Evolutionary conservation across 2,888 invertebrate genomes (phyloP), one percentile per base, ranked within the genome.

Genomic region (Psococerastis gibbosa): DNA sequence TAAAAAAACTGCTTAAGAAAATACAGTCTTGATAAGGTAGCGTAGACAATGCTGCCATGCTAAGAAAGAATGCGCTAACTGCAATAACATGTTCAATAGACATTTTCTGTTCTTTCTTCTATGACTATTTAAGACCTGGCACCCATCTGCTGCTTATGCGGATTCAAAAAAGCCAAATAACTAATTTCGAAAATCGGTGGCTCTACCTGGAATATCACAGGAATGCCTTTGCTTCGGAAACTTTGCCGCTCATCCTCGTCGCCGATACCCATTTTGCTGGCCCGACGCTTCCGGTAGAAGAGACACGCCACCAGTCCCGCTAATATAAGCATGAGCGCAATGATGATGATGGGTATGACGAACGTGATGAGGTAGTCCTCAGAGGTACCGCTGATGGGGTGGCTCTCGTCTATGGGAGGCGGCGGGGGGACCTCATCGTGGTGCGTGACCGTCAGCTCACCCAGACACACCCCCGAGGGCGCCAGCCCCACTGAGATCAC

Each of bases 251-350:
- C 84, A 55, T 85, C 84, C 55, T 84, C 81, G 56, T 75, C 75
- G 22, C 75, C 75, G 49, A 64, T 61, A 54, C 77, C 78, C 78
- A 83, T 77, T 67, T 87, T 80, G 49, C 89, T 88, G 43, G 81
- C 82, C 49, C 65, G 63, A 50, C 83, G 72, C 53, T 82, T 70
- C 52, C 85, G 73, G 57, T 92, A 91, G 42, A 94, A 65, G 43
- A 88, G 73, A 56, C 89, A 87, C 1, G 92, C 91, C 44, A 92
- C 77, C 44, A 91, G 67, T 1, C 83, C 77, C 0, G 92, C 88
- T 35, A 94, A 65, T 11, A 91, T 61, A 32, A 94, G 68, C 81
- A 95, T 89, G 16, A 79, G 74, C 1, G 84, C 73, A 46, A 94
- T 84, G 22, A 92, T 82, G 11, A 85, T 72, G 1, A 85, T 83